Evolutionary conservation across 2,113 vertebrate species (phyloP).

Genomic region (Galbula dea): DNA sequence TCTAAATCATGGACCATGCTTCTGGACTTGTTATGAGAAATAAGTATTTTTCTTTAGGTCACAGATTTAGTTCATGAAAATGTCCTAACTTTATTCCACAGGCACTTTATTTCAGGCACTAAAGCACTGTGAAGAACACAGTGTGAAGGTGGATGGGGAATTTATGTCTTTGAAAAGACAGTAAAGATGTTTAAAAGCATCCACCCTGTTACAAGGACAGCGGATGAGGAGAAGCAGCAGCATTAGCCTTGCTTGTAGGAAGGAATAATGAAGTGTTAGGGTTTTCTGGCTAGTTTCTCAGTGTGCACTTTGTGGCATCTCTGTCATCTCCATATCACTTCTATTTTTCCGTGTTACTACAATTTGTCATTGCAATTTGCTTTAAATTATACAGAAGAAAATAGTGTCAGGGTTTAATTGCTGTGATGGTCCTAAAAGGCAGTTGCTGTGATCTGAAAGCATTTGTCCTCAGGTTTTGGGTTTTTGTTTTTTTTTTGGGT

Average conservation of each 20-base stretch:
- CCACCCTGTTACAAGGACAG: not conserved
- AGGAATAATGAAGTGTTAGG: not conserved
- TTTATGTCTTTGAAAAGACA: not conserved
- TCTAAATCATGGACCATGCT: not conserved
- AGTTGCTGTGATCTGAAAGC: not conserved
- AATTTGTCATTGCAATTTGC: not conserved
- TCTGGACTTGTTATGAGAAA: not conserved
- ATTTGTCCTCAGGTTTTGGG: no score
- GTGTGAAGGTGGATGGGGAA: not conserved
- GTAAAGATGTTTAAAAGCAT: not conserved
- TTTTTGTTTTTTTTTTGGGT: no score
- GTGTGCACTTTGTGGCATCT: not conserved
- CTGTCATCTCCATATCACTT: not conserved
- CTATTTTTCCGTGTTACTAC: not conserved
- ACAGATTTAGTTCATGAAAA: not conserved
- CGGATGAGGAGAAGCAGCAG: not conserved
- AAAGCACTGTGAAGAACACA: rapidly evolving
- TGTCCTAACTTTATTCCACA: not conserved
- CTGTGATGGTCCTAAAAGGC: not conserved
- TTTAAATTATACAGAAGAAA: not conserved
- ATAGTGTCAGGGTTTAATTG: not conserved
- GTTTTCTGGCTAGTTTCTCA: not conserved
- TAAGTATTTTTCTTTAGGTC: not conserved
- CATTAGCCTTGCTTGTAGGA: not conserved
- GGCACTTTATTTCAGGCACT: not conserved